These are phyloP conservation scores for Oncorhynchus tshawytscha DNA, from an alignment of 2,113 vertebrate species.

Conservation along the genomic window DNA sequence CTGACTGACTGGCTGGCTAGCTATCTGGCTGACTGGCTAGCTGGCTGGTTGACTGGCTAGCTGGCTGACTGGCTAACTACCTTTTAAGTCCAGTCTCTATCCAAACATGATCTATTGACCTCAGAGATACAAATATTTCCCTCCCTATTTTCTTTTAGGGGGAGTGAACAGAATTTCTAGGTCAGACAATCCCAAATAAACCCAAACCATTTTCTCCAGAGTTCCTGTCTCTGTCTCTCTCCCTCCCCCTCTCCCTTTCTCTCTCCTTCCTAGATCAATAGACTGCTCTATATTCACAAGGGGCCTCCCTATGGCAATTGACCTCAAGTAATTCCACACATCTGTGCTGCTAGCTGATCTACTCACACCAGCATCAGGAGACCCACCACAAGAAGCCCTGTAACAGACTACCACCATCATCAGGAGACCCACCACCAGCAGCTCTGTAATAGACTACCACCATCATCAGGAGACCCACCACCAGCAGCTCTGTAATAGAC, in stretches of 20 bases:
- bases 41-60: accelerated
- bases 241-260: not conserved
- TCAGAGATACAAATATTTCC: too few relatives aligned
- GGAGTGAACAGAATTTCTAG: too few relatives aligned
- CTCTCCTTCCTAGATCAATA: constrained; percentile 54
- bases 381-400: constrained; percentile 49
- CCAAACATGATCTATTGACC: too few relatives aligned
- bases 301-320: constrained; percentile 45
- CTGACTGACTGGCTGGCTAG: accelerated
- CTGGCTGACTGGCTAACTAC: too few relatives aligned
- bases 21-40: accelerated
- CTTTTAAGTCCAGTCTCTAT: too few relatives aligned
- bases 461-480: too few relatives aligned
- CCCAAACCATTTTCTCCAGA: too few relatives aligned
- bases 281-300: constrained; percentile 53
- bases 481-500: not conserved
- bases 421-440: too few relatives aligned
- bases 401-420: not conserved
- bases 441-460: too few relatives aligned
- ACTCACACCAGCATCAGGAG: constrained; percentile 61
- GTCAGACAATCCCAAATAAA: too few relatives aligned
- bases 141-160: too few relatives aligned
- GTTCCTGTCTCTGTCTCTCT: too few relatives aligned
- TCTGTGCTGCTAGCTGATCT: constrained; percentile 56
- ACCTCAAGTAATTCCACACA: constrained; percentile 68